Evolutionary conservation across 2,797 vertebrate genomes (phyloP), one percentile per base, ranked within the genome.

Genomic region (Etheostoma nigrum): DNA sequence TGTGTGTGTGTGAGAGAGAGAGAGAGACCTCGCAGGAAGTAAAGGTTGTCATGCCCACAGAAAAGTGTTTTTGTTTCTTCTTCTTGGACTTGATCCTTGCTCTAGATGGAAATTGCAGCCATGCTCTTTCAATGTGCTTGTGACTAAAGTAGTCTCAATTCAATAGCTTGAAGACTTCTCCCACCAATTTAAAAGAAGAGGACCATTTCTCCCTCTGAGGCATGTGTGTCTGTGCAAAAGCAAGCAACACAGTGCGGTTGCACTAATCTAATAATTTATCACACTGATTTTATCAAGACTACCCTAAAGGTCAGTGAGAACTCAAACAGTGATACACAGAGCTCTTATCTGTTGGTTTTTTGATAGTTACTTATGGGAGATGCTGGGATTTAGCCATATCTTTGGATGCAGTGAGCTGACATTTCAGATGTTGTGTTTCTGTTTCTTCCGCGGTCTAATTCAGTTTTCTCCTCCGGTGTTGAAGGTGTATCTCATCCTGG

Each of bases 401-500:
- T 69, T n/a, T n/a, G 40, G n/a, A 66, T 57, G 59, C 19, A 58
- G 11, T 12, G 30, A 66, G 60, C 62, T 69, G 54, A 76, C 16
- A 33, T 63, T 72, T 80, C 47, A 76, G 30, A 61, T 47, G 42
- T 44, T 63, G 42, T 48, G 53, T 79, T 59, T 72, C 55, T 62
- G 64, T 84, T 73, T 85, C 62, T 30, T 67, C 62, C 48, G 18
- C 74, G 18, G 12, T 55, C 54, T 72, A 64, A 69, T 67, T 82
- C 69, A 51, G 54, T 83, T 78, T 76, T 72, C 62, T 69, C 42
- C 51, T 78, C 57, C 25, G 21, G 12, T 21, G 72, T 59, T 58
- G 68, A 78, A 64, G 21, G 52, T 54, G 48, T 80, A 51, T 80
- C 68, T 72, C 52, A 21, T 78, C 67, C 76, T 63, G 66, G 86